Evolutionary conservation across 37 sponge, comb jelly and placozoan genomes (phyloP), one percentile per base, ranked within the genome.

Genomic region (Axinella damicornis): DNA sequence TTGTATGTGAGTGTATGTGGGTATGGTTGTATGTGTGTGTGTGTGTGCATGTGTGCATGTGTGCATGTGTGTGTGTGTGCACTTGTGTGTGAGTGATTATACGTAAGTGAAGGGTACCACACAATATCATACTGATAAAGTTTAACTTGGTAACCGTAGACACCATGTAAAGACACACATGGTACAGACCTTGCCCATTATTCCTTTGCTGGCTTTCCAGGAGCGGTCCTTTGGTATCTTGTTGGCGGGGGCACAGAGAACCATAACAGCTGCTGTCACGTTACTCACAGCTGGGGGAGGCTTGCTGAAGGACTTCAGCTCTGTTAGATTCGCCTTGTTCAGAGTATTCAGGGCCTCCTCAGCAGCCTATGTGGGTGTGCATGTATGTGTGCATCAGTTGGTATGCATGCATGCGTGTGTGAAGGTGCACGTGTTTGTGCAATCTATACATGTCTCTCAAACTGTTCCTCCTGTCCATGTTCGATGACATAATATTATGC

Each of bases 191-290:
- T 96, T 95, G 30, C 83, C 86, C 99, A 98, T 98, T 76, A 95
- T 88, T 33, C 81, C 64, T 73, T 98, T 98, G 30, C 85, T 83
- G 13, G 78, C 31, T 65, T 94, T 94, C 99, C 99, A 98, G 57
- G 91, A 78, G 38, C 91, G 64, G 74, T 98, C 99, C 67, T 98
- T 98, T 38, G 99, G 99, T 35, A 98, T 98, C 88, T 98, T 98
- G 56, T 65, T 86, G 46, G 94, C 33, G 15, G 94, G 94, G 61
- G 92, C 85, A 20, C 83, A 53, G 5, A 98, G 89, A 13, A 96
- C 92, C 94, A 98, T 89, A 53, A 96, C 96, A 60, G 96, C 99
- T 56, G 96, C 96, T 21, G 89, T 82, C 36, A 98, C 99, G 35
- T 92, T 98, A 65, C 92, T 84, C 19, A 98, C 99, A 65, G 95